Evolutionary conservation across 2,888 invertebrate species (phyloP), one percentile per base, ranked within the genome.

Genomic region (Sesia apiformis): DNA sequence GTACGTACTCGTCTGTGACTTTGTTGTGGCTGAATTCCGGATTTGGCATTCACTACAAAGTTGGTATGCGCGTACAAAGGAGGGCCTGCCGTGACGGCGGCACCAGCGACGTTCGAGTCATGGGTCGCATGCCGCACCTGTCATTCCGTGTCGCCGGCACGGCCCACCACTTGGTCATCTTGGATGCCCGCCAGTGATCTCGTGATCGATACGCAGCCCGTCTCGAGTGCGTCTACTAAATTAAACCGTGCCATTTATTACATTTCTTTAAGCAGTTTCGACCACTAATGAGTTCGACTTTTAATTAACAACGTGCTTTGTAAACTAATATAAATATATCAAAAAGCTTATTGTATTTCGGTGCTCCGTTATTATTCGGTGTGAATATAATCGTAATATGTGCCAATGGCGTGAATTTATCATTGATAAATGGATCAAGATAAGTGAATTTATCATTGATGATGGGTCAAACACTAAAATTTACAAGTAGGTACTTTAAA

Each of bases 101-200:
- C 77, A 72, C 74, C 74, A 73, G 73, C 70, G 69, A 69, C 72
- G 70, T 59, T 66, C 74, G 77, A 84, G 83, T 83, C 85, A 84
- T 81, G 84, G 85, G 87, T 84, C 82, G 85, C 82, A 82, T 84
- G 81, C 84, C 83, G 74, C 89, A 88, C 81, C 89, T 89, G 89
- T 86, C 88, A 79, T 77, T 70, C 67, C 77, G 70, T 74, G 84
- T 89, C 84, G 79, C 60, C 83, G 76, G 80, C 69, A 68, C 82
- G 76, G 84, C 87, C 87, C 87, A 85, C 89, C 87, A 78, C 82
- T 85, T 79, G 85, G 78, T 74, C 76, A 74, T 72, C 73, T 88
- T 89, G 89, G 89, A 81, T 76, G 68, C 56, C 61, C 74, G 89
- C 88, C 89, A 88, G 86, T 76, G 72, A 69, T 70, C 67, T 70